Conservation (phyloP, 2,797 vertebrate species). For the Amblyraja radiata region DNA sequence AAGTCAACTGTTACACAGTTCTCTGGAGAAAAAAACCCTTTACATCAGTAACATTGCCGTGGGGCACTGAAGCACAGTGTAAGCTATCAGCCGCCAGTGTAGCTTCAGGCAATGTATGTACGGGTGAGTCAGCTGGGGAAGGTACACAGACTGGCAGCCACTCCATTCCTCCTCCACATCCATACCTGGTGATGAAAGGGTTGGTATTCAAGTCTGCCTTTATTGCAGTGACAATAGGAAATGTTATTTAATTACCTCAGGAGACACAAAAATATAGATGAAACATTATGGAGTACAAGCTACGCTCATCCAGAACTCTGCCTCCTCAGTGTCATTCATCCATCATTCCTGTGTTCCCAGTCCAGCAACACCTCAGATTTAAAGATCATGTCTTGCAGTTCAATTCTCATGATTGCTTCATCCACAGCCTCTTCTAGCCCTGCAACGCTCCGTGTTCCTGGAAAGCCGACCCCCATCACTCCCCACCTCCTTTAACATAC, state of each 20-base stretch:
- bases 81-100: background rate
- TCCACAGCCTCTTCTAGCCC: background rate
- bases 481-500: background rate
- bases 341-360: background rate
- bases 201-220: background rate
- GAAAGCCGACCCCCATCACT: too few relatives aligned
- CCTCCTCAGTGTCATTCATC: background rate
- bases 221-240: background rate
- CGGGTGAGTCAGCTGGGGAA: background rate
- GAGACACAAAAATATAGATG: background rate
- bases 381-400: background rate
- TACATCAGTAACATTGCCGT: background rate
- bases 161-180: background rate
- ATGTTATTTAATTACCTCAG: background rate
- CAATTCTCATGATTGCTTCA: background rate
- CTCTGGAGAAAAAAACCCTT: background rate
- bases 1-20: conserved; percentile 15
- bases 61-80: background rate
- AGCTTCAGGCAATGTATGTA: background rate
- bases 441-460: background rate
- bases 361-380: background rate
- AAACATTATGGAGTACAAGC: background rate
- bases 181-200: background rate
- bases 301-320: background rate
- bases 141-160: background rate